Conservation (phyloP, 2,888 invertebrate genomes). For the Cremastinae sp. region DNA sequence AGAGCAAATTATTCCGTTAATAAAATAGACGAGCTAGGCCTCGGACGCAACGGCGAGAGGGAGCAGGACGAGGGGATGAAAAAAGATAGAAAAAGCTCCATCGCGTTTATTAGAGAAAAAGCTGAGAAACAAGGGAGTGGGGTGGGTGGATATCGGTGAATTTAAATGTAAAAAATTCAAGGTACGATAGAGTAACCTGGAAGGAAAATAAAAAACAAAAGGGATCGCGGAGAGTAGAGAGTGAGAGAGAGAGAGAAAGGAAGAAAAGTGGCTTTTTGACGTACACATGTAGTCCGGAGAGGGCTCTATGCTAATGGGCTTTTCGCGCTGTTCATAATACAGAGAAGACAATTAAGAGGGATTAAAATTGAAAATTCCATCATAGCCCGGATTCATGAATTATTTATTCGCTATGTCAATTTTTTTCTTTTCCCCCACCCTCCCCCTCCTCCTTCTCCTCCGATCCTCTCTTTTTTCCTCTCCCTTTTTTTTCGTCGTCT, state of each 20-base stretch:
- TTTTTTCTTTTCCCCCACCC: background rate
- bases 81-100: slow-evolving; percentile 24
- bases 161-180: slow-evolving; percentile 55
- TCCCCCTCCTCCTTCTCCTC: background rate
- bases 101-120: slow-evolving; percentile 15
- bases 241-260: background rate
- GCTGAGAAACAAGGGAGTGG: slow-evolving; percentile 11
- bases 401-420: slow-evolving; percentile 30
- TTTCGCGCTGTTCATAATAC: slow-evolving; percentile 37
- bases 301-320: slow-evolving; percentile 47
- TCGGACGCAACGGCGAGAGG: slow-evolving; percentile 18
- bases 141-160: slow-evolving; percentile 39
- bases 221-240: background rate
- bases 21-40: slow-evolving; percentile 45
- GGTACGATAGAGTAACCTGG: slow-evolving; percentile 32
- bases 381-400: slow-evolving; percentile 20
- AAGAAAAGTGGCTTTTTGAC: slow-evolving; percentile 37
- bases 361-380: slow-evolving; percentile 43
- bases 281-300: slow-evolving; percentile 13
- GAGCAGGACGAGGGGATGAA: slow-evolving; percentile 6
- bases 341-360: slow-evolving; percentile 44
- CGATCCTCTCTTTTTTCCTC: no score
- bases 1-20: slow-evolving; percentile 55
- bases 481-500: background rate
- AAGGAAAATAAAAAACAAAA: slow-evolving; percentile 20